These are phyloP conservation scores for Drosophila miranda DNA, from an alignment of 1,140 invertebrate genomes.

Conservation along the genomic window DNA sequence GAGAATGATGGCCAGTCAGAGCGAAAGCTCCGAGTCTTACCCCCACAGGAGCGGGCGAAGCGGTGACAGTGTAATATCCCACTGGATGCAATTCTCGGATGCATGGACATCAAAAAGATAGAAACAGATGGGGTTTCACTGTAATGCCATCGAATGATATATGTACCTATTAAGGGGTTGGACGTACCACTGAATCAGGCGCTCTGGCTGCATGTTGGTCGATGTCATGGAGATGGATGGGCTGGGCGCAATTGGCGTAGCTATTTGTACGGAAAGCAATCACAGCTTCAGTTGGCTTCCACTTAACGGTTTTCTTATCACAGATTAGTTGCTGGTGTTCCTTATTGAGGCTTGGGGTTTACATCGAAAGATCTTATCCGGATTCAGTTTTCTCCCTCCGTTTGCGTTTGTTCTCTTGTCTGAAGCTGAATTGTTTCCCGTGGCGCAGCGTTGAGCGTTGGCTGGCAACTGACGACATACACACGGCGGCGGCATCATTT, in stretches of 20 bases:
- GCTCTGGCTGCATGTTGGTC: slow-evolving; percentile 23
- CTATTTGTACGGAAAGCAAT: slow-evolving; percentile 41
- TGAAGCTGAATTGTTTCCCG: slow-evolving; percentile 19
- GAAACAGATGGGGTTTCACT: background rate
- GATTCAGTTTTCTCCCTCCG: slow-evolving; percentile 26
- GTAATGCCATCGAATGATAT: too few relatives aligned
- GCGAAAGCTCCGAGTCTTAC: background rate
- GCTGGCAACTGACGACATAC: slow-evolving; percentile 65
- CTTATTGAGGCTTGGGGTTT: slow-evolving; percentile 45
- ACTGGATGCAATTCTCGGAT: too few relatives aligned
- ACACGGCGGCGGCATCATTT: slow-evolving; percentile 60
- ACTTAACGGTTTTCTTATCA: slow-evolving; percentile 58
- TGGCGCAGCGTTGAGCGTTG: slow-evolving; percentile 55
- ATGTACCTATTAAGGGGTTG: too few relatives aligned
- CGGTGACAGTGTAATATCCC: too few relatives aligned
- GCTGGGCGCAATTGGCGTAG: slow-evolving; percentile 22
- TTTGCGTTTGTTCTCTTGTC: slow-evolving; percentile 5
- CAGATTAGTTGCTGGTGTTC: slow-evolving; percentile 61
- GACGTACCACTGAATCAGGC: slow-evolving; percentile 25
- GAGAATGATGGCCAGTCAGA: slow-evolving; percentile 40
- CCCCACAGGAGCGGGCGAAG: too few relatives aligned
- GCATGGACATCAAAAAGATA: slow-evolving; percentile 21
- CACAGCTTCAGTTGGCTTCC: slow-evolving; percentile 55
- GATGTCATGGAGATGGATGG: slow-evolving; percentile 3
- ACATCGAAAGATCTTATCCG: slow-evolving; percentile 55